phyloP scores from a whole-genome alignment of 2,113 vertebrate species.

The Platichthys flesus region DNA sequence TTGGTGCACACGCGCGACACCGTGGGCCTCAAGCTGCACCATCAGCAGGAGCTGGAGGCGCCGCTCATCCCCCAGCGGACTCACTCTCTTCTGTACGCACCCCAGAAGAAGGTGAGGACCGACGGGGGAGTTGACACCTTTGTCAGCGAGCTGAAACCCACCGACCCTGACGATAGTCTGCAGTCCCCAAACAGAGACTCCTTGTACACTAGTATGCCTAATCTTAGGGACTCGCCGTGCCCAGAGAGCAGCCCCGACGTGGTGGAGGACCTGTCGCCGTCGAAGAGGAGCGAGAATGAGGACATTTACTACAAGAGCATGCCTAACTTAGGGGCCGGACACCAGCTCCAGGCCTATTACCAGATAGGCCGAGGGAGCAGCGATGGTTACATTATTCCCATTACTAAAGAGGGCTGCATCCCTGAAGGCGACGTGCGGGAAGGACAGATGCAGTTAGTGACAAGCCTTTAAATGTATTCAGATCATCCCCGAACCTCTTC shows the following conservation, averaged over 20 bases:
- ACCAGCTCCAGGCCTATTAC: conserved; percentile 96
- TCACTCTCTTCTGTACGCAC: conserved; percentile 99
- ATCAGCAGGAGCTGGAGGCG: conserved; percentile 91
- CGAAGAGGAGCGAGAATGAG: conserved; percentile 92
- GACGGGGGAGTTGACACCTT: conserved; percentile 90
- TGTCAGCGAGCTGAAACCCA: conserved; percentile 87
- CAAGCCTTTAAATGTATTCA: conserved; percentile 94
- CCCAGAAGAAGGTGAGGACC: conserved; percentile 95
- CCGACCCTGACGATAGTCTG: conserved; percentile 87
- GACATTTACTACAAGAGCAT: conserved; percentile 99
- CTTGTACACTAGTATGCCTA: conserved; percentile 98
- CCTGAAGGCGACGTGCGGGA: conserved; percentile 97
- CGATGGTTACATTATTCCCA: conserved; percentile 96
- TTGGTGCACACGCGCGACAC: conserved; percentile 87
- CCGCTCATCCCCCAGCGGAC: conserved; percentile 98
- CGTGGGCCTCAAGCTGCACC: conserved; percentile 89
- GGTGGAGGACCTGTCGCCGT: conserved; percentile 94
- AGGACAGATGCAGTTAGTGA: conserved; percentile 99
- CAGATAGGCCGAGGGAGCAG: conserved; percentile 96
- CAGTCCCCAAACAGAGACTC: conserved; percentile 99
- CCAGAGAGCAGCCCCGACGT: conserved; percentile 93
- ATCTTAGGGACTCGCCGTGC: conserved; percentile 96
- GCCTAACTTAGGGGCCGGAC: conserved; percentile 95
- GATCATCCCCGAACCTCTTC: conserved; percentile 69
- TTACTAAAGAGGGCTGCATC: conserved; percentile 93